Conservation (phyloP, 2,113 vertebrate species). For the Connochaetes taurinus region DNA sequence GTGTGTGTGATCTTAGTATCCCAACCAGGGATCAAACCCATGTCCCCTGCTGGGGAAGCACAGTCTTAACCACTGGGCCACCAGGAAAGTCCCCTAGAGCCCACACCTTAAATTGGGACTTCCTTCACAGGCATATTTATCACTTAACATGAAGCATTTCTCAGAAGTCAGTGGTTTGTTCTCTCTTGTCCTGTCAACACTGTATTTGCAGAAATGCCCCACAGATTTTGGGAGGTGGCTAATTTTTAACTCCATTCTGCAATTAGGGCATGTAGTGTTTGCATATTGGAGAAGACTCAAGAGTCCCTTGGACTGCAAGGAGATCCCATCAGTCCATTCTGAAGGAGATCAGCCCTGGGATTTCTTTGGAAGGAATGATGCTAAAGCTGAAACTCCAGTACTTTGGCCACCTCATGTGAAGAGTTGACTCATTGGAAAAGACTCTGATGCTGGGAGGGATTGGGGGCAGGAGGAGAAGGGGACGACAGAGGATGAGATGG, state of each 20-base stretch:
- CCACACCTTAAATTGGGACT: accelerated
- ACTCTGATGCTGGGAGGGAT: too few relatives aligned
- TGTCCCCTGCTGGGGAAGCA: neutral
- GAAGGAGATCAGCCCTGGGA: too few relatives aligned
- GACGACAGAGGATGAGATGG: too few relatives aligned
- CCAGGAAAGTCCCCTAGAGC: neutral
- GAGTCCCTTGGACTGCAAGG: too few relatives aligned
- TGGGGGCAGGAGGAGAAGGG: too few relatives aligned
- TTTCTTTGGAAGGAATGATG: too few relatives aligned
- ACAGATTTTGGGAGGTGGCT: neutral
- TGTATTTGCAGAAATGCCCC: neutral
- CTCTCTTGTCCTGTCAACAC: accelerated
- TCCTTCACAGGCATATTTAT: accelerated
- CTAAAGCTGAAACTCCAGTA: too few relatives aligned
- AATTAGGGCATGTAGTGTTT: accelerated
- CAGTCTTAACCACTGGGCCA: neutral
- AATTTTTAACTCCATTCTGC: neutral
- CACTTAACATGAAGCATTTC: accelerated
- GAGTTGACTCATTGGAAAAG: too few relatives aligned
- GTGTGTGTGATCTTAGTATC: neutral
- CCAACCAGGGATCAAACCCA: neutral
- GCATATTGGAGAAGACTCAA: too few relatives aligned
- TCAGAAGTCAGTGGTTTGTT: neutral
- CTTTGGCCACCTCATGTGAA: too few relatives aligned
- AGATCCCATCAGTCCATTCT: too few relatives aligned